phyloP scores from a whole-genome alignment of 2,797 vertebrate species.

The Carcharodon carcharias region DNA sequence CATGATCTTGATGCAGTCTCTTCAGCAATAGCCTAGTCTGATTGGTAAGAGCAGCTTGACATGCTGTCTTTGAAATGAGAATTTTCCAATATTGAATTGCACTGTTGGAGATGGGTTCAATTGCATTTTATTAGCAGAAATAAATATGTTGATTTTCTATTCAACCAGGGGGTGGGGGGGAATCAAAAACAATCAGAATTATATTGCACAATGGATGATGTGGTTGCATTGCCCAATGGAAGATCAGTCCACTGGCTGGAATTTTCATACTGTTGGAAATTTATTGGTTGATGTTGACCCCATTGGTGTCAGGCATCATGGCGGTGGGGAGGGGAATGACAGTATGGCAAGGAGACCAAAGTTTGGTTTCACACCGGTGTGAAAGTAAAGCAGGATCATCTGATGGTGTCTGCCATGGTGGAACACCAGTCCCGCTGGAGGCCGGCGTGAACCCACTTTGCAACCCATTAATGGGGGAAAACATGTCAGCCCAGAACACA shows the following conservation, averaged over 20 bases:
- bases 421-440: too few relatives aligned
- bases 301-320: too few relatives aligned
- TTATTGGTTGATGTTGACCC: too few relatives aligned
- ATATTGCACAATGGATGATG: not conserved
- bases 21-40: not conserved
- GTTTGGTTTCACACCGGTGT: too few relatives aligned
- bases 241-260: not conserved
- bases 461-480: too few relatives aligned
- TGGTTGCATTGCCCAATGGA: not conserved
- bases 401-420: too few relatives aligned
- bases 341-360: too few relatives aligned
- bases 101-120: not conserved
- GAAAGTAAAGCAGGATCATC: too few relatives aligned
- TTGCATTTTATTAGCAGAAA: not conserved
- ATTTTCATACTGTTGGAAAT: too few relatives aligned
- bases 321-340: too few relatives aligned
- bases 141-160: constrained; percentile 7
- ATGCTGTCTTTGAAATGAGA: not conserved
- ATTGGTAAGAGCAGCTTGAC: not conserved
- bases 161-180: not conserved
- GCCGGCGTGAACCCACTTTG: too few relatives aligned
- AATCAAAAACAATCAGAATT: not conserved
- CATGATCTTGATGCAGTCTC: not conserved
- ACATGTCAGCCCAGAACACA: too few relatives aligned
- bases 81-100: not conserved